These are phyloP conservation scores for Platerodrilus igneus DNA, from an alignment of 2,888 invertebrate species.

Conservation along the genomic window DNA sequence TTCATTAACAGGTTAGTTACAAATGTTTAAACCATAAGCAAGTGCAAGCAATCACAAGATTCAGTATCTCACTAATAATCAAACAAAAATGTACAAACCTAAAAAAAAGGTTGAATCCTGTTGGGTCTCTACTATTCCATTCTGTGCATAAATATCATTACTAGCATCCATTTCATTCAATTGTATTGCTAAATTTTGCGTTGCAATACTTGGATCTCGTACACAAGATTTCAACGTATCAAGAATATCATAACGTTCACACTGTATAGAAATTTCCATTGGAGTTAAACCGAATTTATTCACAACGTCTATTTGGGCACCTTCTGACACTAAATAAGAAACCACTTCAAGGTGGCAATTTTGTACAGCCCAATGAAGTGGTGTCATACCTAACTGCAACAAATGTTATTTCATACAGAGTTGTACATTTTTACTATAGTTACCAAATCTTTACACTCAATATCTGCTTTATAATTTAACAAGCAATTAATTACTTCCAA, in stretches of 20 bases:
- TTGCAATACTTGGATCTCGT: constrained; percentile 33
- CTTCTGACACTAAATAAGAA: constrained; percentile 63
- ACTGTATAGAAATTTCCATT: constrained; percentile 62
- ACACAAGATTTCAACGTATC: constrained; percentile 51
- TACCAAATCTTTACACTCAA: constrained; percentile 76
- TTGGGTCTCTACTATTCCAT: background rate
- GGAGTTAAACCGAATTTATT: constrained; percentile 75
- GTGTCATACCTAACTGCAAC: constrained; percentile 82
- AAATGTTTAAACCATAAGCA: too few species aligned
- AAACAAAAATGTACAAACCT: constrained; percentile 2
- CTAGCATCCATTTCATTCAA: constrained; percentile 27
- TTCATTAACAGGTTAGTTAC: too few species aligned
- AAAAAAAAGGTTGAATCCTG: constrained; percentile 1
- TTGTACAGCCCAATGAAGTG: constrained; percentile 91
- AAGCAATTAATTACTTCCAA: constrained; percentile 66
- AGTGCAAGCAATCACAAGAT: too few species aligned
- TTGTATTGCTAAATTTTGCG: constrained; percentile 35
- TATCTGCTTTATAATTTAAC: constrained; percentile 63
- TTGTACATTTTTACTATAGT: constrained; percentile 1
- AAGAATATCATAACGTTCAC: constrained; percentile 58
- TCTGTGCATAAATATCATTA: constrained; percentile 13
- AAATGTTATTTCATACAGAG: constrained; percentile 1
- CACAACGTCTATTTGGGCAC: constrained; percentile 63
- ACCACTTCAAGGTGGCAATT: constrained; percentile 69
- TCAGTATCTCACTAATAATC: too few species aligned